Conservation (phyloP, 2,888 invertebrate species). For the Drosophila anomelani region DNA sequence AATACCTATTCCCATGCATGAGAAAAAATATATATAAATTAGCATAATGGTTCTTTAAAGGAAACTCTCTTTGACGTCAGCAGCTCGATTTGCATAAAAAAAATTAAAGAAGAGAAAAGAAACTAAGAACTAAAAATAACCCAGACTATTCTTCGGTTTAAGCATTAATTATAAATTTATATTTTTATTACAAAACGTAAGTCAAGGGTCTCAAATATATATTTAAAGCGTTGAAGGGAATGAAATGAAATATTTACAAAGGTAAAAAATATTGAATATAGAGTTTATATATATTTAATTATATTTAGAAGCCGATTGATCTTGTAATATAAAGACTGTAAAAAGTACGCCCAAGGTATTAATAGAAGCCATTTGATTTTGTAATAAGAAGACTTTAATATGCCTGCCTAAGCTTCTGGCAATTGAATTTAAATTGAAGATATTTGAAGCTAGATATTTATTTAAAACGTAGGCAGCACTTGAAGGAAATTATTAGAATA, state of each 20-base stretch:
- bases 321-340: no score
- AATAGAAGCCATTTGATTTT: no score
- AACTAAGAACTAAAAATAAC: background rate
- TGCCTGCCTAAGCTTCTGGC: no score
- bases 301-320: no score
- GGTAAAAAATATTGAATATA: background rate
- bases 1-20: conserved; percentile 5
- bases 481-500: no score
- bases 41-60: conserved; percentile 21
- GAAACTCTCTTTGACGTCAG: conserved; percentile 32
- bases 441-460: no score
- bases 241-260: background rate
- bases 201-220: background rate
- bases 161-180: background rate
- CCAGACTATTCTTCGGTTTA: background rate
- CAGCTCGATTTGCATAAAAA: background rate
- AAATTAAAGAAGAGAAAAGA: background rate
- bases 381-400: no score
- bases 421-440: no score
- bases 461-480: no score
- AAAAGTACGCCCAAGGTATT: no score
- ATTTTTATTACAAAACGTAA: background rate
- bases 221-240: background rate
- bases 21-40: conserved; percentile 1
- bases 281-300: no score